Evolutionary conservation across 1,140 invertebrate genomes (phyloP), one percentile per base, ranked within the genome.

Genomic region (Babylonia areolata): DNA sequence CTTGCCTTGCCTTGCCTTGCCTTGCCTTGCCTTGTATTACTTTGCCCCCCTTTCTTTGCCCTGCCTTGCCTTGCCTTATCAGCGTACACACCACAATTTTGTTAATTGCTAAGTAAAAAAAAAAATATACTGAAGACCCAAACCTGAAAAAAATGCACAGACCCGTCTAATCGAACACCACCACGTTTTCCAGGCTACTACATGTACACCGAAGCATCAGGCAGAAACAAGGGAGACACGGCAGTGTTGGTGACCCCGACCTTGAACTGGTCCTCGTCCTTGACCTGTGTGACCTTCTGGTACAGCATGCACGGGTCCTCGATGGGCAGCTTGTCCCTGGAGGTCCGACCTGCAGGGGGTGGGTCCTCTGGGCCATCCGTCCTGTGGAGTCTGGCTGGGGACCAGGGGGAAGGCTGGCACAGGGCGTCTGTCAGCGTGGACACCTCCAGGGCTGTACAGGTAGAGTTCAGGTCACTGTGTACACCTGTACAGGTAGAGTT

Each of bases 151-250:
- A 46, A 5, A 46, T 46, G n/a, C 42, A 46, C 5, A 46, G 5
- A 6, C 42, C 5, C 15, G 42, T 15, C 42, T 51, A 51, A 51
- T 51, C 46, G 17, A 51, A 17, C 46, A 17, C 17, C 46, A 51
- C 0, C 17, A 12, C 9, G 9, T 23, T 69, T 69, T 69, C 58
- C 79, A 89, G 90, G 90, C 37, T 95, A 96, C 91, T 97, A 97
- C 92, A 95, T 97, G 94, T 97, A 97, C 91, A 96, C 97, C 42
- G 97, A 97, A 89, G 96, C 96, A 58, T 96, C 96, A 0, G 69
- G 89, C 0, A 96, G 96, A 0, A 5, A 17, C 33, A 93, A 95
- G 78, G 91, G 94, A 35, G 91, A 94, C 86, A 96, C 95, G 0
- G 97, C 89, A 37, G 84, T 90, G 58, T 69, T 92, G 1, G 85